Conservation (phyloP, 2,888 invertebrate species). For the Rhagophthalmus giganteus region DNA sequence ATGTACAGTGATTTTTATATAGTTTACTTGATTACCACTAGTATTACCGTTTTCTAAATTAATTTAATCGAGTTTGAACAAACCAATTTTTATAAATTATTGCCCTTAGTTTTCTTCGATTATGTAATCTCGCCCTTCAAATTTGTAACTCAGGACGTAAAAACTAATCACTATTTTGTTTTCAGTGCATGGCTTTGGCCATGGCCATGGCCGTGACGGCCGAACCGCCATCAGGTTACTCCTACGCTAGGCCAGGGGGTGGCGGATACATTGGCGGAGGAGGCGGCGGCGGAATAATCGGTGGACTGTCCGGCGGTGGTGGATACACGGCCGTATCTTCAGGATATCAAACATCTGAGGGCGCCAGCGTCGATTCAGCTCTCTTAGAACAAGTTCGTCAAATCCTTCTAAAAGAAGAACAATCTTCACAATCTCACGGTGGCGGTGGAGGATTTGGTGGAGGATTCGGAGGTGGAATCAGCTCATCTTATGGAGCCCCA, state of each 20-base stretch:
- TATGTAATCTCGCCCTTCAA: no score
- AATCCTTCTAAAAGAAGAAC: conserved; percentile 81
- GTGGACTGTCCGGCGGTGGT: conserved; percentile 63
- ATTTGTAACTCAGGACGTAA: no score
- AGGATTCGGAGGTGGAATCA: conserved; percentile 59
- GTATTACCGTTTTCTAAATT: no score
- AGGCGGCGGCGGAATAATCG: conserved; percentile 50
- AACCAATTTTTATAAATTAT: no score
- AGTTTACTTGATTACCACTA: no score
- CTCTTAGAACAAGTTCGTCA: conserved; percentile 83
- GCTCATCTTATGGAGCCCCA: conserved; percentile 59
- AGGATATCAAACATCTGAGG: conserved; percentile 81
- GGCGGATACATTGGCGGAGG: conserved; percentile 52
- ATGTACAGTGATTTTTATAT: no score
- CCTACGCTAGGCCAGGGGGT: conserved; percentile 69
- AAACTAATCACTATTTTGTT: no score
- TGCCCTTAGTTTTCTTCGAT: no score
- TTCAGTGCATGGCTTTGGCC: conserved; percentile 78
- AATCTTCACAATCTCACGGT: conserved; percentile 61
- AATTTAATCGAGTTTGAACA: no score
- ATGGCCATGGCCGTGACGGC: conserved; percentile 74
- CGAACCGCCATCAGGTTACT: conserved; percentile 77
- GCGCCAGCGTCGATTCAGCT: conserved; percentile 77
- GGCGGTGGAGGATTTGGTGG: conserved; percentile 58
- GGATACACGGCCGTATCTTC: conserved; percentile 76